Evolutionary conservation across 2,888 invertebrate species (phyloP).

Genomic region (Troides oblongomaculatus): DNA sequence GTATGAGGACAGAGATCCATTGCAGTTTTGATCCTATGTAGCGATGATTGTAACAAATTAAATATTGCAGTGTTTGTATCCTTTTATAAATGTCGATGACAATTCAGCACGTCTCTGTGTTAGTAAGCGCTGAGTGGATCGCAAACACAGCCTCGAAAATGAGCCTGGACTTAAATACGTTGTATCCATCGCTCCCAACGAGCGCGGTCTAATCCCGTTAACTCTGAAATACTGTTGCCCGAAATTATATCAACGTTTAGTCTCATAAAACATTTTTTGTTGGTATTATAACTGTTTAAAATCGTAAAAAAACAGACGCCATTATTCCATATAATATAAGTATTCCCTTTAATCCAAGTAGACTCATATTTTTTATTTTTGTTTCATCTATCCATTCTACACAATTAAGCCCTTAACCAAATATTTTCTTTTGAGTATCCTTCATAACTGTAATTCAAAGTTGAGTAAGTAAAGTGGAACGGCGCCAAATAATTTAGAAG

Average conservation of each 20-base stretch:
- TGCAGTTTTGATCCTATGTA: neutral
- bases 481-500: neutral
- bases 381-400: neutral
- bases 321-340: too few species aligned
- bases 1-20: neutral
- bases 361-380: neutral
- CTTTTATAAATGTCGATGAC: neutral
- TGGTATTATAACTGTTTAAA: neutral
- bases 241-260: constrained; percentile 7
- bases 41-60: neutral
- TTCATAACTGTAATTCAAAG: neutral
- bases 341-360: too few species aligned
- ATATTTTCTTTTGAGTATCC: neutral
- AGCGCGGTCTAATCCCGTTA: constrained; percentile 17
- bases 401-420: neutral
- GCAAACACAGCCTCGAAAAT: neutral
- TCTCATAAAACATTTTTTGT: constrained; percentile 1
- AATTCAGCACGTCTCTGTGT: neutral
- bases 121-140: neutral
- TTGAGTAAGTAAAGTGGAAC: neutral
- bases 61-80: neutral
- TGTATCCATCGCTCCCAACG: constrained; percentile 17
- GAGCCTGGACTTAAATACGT: constrained; percentile 3
- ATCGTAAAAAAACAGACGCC: too few species aligned
- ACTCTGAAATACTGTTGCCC: constrained; percentile 7